Percentiles rank a stretch among this genome's conserved stretches.
Conservation (phyloP, 2,797 vertebrate species). For the Dicrostonyx torquatus region DNA sequence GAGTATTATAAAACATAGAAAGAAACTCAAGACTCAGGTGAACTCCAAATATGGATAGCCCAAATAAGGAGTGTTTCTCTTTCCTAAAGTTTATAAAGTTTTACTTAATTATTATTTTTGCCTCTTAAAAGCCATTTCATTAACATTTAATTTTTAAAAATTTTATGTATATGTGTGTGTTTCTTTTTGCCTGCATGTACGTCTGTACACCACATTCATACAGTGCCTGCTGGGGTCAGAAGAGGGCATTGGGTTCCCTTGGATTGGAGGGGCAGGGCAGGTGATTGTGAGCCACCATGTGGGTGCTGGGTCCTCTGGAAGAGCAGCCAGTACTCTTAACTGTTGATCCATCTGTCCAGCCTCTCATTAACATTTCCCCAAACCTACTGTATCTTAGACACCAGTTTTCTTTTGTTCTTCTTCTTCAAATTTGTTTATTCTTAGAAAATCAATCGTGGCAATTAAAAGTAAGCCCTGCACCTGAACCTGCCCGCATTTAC, state of each 20-base stretch:
- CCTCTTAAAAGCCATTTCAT: slow-evolving; percentile 4
- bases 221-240: background rate
- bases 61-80: background rate
- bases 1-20: slow-evolving; percentile 3
- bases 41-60: background rate
- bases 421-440: background rate
- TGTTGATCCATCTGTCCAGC: background rate
- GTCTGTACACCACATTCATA: background rate
- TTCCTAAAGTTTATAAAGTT: background rate
- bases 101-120: background rate
- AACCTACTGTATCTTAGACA: background rate
- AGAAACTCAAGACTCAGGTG: background rate
- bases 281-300: background rate
- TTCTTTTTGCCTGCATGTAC: background rate
- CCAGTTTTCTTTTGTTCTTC: background rate
- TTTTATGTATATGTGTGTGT: no score
- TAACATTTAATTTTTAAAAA: background rate
- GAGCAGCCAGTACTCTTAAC: background rate
- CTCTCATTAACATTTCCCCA: background rate
- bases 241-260: background rate
- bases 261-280: background rate
- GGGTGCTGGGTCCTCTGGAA: background rate
- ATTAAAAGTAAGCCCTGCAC: background rate
- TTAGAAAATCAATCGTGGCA: background rate
- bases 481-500: background rate